Conservation (phyloP, 1,140 invertebrate genomes). For the Caenorhabditis brenneri region DNA sequence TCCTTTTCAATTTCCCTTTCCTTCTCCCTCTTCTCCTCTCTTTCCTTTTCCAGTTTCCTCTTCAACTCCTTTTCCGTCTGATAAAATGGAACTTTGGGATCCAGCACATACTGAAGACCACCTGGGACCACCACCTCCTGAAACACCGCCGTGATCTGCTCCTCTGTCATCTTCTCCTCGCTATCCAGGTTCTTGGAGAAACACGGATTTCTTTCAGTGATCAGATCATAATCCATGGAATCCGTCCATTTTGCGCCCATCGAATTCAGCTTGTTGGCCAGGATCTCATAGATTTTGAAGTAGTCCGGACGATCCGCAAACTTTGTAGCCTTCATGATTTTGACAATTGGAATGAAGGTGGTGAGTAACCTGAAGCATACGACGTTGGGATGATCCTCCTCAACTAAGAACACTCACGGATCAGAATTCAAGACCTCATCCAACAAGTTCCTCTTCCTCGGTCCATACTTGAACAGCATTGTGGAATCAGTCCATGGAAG, state of each 20-base stretch:
- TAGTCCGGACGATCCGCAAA: constrained; percentile 9
- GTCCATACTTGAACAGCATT: background rate
- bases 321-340: background rate
- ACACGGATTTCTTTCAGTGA: background rate
- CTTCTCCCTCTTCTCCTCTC: background rate
- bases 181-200: background rate
- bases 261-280: background rate
- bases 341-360: background rate
- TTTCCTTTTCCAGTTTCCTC: background rate
- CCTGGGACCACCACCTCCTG: background rate
- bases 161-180: background rate
- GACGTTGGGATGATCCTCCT: too few relatives aligned
- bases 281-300: background rate
- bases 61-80: background rate
- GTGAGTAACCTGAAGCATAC: background rate
- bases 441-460: background rate
- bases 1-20: too few relatives aligned
- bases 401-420: background rate
- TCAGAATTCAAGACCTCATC: background rate
- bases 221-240: background rate
- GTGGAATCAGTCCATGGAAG: constrained; percentile 18
- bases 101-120: background rate
- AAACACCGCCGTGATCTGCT: background rate
- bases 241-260: background rate
- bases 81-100: background rate